These are phyloP conservation scores for Aphyosemion australe DNA, from an alignment of 2,113 vertebrate genomes.

Conservation along the genomic window DNA sequence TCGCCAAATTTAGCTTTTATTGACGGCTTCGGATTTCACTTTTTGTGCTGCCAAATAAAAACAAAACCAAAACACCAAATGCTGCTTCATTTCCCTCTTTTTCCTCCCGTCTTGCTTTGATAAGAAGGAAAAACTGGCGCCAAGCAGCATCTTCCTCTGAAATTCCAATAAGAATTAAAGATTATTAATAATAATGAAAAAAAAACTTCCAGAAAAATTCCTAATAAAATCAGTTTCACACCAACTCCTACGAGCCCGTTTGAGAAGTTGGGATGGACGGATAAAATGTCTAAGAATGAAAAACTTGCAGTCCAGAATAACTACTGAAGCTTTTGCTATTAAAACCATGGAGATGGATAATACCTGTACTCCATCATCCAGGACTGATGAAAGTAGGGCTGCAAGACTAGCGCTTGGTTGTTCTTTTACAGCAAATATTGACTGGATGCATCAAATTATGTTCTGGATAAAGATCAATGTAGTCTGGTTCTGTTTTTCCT, in stretches of 20 bases:
- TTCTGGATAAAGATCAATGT: too few relatives aligned
- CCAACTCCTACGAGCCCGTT: conserved; percentile 22
- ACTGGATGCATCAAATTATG: too few relatives aligned
- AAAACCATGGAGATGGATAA: too few relatives aligned
- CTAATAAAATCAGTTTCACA: conserved; percentile 22
- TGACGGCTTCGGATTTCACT: conserved; percentile 36
- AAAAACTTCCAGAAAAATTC: neutral
- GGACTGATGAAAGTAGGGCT: too few relatives aligned
- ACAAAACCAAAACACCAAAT: conserved; percentile 39
- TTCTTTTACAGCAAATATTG: too few relatives aligned
- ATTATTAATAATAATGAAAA: conserved; percentile 1
- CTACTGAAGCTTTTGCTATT: too few relatives aligned
- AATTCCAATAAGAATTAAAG: neutral
- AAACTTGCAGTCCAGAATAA: too few relatives aligned
- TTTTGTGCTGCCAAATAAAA: conserved; percentile 37
- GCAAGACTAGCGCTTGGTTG: too few relatives aligned
- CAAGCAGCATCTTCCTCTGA: conserved; percentile 34
- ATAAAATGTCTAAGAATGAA: too few relatives aligned
- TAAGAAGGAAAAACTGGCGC: neutral
- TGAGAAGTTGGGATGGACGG: too few relatives aligned
- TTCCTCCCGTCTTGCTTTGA: conserved; percentile 2
- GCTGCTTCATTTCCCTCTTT: conserved; percentile 14
- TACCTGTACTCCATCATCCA: too few relatives aligned
- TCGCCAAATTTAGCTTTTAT: conserved; percentile 24
- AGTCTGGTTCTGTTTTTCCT: too few relatives aligned